These are phyloP conservation scores for Bambusicola thoracicus DNA, from an alignment of 2,113 vertebrate genomes.

Conservation along the genomic window DNA sequence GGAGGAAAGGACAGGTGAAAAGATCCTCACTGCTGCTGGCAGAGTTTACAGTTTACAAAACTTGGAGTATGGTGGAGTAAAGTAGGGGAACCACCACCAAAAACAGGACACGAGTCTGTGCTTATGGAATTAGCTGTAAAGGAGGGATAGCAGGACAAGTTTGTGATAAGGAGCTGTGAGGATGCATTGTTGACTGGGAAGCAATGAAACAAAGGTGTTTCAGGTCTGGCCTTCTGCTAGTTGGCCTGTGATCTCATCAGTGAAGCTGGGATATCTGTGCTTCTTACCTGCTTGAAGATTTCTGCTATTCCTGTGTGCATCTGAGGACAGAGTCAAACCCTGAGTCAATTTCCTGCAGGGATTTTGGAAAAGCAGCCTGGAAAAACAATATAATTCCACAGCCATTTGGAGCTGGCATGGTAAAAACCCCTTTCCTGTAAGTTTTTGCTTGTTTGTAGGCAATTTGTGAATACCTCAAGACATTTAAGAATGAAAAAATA, in stretches of 20 bases:
- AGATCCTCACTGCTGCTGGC: neutral
- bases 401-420: constrained; percentile 50
- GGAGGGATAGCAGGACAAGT: neutral
- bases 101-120: neutral
- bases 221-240: neutral
- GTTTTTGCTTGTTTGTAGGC: constrained; percentile 58
- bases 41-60: neutral
- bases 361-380: constrained; percentile 64
- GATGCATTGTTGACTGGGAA: neutral
- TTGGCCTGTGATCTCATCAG: neutral
- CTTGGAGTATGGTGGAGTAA: accelerated
- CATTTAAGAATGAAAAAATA: neutral
- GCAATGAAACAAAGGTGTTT: neutral
- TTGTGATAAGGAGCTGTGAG: neutral
- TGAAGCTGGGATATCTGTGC: neutral
- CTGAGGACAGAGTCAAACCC: constrained; percentile 13
- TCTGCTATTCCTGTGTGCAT: neutral
- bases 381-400: constrained; percentile 66
- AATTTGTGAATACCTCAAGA: constrained; percentile 63
- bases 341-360: constrained; percentile 65
- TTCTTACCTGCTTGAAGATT: constrained; percentile 29
- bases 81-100: neutral
- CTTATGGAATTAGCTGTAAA: neutral
- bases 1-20: neutral
- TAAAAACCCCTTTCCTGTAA: constrained; percentile 59